Conservation (phyloP, 2,797 vertebrate genomes). For the Paramormyrops hopkinsi region DNA sequence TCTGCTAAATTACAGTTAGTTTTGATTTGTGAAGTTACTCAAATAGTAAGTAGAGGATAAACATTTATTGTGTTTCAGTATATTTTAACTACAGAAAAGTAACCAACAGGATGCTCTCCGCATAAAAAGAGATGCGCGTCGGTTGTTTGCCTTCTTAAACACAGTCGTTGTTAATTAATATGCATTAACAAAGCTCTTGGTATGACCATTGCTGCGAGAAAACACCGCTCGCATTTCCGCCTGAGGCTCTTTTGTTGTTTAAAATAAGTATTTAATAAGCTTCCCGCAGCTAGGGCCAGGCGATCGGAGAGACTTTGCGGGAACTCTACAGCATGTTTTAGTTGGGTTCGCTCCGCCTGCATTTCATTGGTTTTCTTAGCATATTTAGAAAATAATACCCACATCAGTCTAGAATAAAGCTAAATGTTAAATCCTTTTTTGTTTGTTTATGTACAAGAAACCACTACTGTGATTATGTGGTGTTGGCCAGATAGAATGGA, state of each 20-base stretch:
- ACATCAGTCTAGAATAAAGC: not conserved
- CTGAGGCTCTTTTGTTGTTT: not conserved
- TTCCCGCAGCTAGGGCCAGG: not conserved
- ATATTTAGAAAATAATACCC: not conserved
- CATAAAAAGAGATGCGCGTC: not conserved
- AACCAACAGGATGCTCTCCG: not conserved
- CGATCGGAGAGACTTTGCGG: not conserved
- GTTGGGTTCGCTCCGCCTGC: not conserved
- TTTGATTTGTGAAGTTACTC: not conserved
- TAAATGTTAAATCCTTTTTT: constrained; percentile 12
- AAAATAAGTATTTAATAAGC: not conserved
- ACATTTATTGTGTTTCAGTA: not conserved
- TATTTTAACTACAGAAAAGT: not conserved
- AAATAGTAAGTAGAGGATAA: not conserved
- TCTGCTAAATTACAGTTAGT: not conserved
- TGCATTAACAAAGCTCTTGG: not conserved
- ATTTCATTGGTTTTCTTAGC: constrained; percentile 10
- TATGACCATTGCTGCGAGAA: not conserved
- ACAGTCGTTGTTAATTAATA: not conserved
- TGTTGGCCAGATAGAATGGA: not conserved
- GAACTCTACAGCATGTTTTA: not conserved
- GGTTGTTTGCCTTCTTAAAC: not conserved
- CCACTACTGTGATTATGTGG: constrained; percentile 13
- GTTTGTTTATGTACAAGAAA: constrained; percentile 19
- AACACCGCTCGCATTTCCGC: not conserved